These are phyloP conservation scores for Bugula neritina DNA, from an alignment of 2,888 invertebrate species.

Conservation along the genomic window DNA sequence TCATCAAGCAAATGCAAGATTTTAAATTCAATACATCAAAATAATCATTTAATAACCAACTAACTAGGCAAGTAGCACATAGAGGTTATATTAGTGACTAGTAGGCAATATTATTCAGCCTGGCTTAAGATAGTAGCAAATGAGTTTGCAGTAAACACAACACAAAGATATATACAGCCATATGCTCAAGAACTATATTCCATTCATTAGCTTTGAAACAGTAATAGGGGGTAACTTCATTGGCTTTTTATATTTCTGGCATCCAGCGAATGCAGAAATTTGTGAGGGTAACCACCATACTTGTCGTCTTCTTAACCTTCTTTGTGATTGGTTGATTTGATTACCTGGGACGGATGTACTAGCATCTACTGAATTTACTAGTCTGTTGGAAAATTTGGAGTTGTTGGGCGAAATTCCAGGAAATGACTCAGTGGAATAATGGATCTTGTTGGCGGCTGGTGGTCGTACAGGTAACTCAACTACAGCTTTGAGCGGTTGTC, in stretches of 20 bases:
- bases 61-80: no score
- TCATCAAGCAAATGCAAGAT: no score
- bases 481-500: neutral
- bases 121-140: no score
- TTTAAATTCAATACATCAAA: no score
- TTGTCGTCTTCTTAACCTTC: neutral
- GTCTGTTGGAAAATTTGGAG: neutral
- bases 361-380: neutral
- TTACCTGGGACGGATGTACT: neutral
- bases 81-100: no score
- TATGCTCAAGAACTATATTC: neutral
- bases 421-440: neutral
- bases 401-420: neutral
- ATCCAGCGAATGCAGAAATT: neutral
- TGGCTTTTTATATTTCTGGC: conserved; percentile 1
- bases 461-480: neutral
- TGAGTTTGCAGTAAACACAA: no score
- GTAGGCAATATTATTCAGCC: no score
- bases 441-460: neutral
- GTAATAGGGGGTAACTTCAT: conserved; percentile 7
- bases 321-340: neutral
- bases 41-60: no score
- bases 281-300: conserved; percentile 17
- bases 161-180: no score
- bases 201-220: conserved; percentile 20